A percentile compares a stretch with the other conserved stretches of the same genome.
Evolutionary conservation across 2,797 vertebrate species (phyloP).

Genomic region (Parauchenoglanis punctatus): DNA sequence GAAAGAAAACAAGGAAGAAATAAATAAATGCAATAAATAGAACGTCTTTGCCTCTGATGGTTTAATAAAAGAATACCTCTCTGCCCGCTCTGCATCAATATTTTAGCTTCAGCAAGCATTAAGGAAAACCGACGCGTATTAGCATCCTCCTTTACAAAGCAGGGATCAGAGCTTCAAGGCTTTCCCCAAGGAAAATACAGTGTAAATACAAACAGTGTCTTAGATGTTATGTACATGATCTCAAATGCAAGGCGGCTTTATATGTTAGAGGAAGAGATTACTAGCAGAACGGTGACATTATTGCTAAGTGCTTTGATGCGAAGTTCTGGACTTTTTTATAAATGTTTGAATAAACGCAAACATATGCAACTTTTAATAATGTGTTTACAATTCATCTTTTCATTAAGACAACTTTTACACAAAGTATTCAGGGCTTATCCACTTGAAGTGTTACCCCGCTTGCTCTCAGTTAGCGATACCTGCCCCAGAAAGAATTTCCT

Average conservation of each 20-base stretch:
- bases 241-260: background rate
- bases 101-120: slow-evolving; percentile 22
- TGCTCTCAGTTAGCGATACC: background rate
- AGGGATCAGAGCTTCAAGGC: background rate
- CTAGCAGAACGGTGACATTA: background rate
- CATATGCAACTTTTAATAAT: background rate
- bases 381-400: background rate
- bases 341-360: slow-evolving; percentile 31
- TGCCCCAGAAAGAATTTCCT: background rate
- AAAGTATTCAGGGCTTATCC: background rate
- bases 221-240: background rate
- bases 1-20: background rate
- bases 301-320: background rate
- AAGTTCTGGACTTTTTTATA: slow-evolving; percentile 31
- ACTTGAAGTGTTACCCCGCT: background rate
- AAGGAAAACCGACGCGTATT: slow-evolving; percentile 22
- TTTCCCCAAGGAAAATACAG: background rate
- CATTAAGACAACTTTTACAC: background rate
- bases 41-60: slow-evolving; percentile 5
- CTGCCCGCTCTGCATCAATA: slow-evolving; percentile 17
- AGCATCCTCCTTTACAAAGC: slow-evolving; percentile 12
- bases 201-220: background rate
- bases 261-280: background rate
- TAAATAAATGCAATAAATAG: slow-evolving; percentile 16
- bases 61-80: slow-evolving; percentile 44